Evolutionary conservation across 1,140 invertebrate species (phyloP).

Genomic region (Drosophila ficusphila): DNA sequence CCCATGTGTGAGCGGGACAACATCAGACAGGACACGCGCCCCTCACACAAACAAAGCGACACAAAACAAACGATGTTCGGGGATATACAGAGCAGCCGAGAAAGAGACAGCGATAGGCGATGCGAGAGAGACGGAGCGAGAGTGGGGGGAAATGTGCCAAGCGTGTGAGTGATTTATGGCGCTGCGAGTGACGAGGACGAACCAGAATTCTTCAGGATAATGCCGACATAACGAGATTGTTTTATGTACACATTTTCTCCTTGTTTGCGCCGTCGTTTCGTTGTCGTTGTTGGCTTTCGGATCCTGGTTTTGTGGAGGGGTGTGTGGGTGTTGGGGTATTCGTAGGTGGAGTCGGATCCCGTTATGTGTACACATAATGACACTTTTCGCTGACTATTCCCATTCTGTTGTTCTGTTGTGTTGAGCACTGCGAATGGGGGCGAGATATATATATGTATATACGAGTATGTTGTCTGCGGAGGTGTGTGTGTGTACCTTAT

Average conservation of each 20-base stretch:
- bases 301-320: constrained; percentile 16
- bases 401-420: constrained; percentile 28
- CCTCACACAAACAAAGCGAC: constrained; percentile 39
- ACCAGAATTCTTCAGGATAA: constrained; percentile 84
- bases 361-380: constrained; percentile 68
- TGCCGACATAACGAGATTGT: constrained; percentile 84
- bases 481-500: constrained; percentile 40
- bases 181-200: constrained; percentile 81
- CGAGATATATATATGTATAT: constrained; percentile 49
- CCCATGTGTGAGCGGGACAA: constrained; percentile 58
- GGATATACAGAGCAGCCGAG: not conserved
- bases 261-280: constrained; percentile 54
- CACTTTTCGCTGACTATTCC: constrained; percentile 65
- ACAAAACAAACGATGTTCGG: constrained; percentile 9
- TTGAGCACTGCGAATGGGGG: constrained; percentile 49
- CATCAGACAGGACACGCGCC: constrained; percentile 40
- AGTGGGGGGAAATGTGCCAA: constrained; percentile 63
- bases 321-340: not conserved
- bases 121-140: constrained; percentile 5
- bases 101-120: not conserved
- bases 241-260: constrained; percentile 80
- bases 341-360: constrained; percentile 32
- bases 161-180: constrained; percentile 83
- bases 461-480: constrained; percentile 5
- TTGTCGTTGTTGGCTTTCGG: constrained; percentile 35